Evolutionary conservation across 1,140 invertebrate species (phyloP).

Genomic region (Hirudo medicinalis): DNA sequence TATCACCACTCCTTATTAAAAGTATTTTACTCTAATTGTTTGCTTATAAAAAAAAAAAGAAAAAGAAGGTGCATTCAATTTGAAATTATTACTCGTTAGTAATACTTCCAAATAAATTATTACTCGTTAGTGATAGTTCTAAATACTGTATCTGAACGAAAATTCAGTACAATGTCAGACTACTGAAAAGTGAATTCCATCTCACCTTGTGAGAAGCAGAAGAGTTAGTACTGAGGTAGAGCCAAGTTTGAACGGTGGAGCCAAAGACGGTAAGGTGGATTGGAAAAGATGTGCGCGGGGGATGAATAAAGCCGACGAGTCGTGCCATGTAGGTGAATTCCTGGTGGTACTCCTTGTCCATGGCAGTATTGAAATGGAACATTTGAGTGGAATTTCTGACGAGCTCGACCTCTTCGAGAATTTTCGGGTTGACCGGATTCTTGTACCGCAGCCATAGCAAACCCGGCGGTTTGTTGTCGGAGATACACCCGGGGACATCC

Average conservation of each 20-base stretch:
- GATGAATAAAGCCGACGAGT: constrained; percentile 63
- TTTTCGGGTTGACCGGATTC: constrained; percentile 65
- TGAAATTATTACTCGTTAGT: no score
- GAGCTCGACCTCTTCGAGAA: constrained; percentile 65
- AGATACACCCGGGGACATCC: constrained; percentile 58
- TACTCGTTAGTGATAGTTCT: no score
- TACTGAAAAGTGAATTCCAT: constrained; percentile 18
- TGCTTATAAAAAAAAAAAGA: no score
- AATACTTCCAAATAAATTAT: no score
- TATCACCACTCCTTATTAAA: no score
- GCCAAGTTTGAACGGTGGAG: constrained; percentile 25
- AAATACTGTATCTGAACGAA: no score
- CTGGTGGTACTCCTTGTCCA: constrained; percentile 50
- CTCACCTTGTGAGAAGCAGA: constrained; percentile 26
- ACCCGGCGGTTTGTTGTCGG: constrained; percentile 66
- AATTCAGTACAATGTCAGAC: no score
- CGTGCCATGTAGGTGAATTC: constrained; percentile 48
- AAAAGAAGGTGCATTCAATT: no score
- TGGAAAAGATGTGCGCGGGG: constrained; percentile 51
- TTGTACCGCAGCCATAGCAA: constrained; percentile 74
- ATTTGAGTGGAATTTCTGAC: constrained; percentile 69
- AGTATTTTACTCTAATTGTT: no score
- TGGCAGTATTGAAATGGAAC: constrained; percentile 51
- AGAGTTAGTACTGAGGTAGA: constrained; percentile 34
- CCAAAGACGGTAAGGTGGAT: constrained; percentile 28